phyloP scores from a whole-genome alignment of 2,113 vertebrate species.

The Cebus imitator region DNA sequence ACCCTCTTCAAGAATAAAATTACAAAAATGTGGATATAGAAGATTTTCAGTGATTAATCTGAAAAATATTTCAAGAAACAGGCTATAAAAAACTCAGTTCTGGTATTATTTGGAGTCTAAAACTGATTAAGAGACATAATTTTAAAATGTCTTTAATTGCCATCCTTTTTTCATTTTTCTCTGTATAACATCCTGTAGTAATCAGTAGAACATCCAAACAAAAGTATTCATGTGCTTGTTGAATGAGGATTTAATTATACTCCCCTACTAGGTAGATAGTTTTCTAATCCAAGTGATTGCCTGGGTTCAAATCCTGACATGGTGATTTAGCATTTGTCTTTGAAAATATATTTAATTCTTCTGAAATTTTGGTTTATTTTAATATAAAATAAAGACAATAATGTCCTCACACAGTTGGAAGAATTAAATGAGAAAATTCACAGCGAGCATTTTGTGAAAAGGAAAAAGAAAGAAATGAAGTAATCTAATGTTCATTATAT shows the following conservation, averaged over 20 bases:
- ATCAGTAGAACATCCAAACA: neutral
- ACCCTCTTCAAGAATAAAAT: neutral
- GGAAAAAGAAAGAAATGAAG: neutral
- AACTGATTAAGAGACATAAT: neutral
- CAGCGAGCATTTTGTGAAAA: neutral
- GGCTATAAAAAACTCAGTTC: neutral
- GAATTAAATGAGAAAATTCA: neutral
- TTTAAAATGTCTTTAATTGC: neutral
- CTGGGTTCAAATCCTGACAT: neutral
- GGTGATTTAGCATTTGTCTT: neutral
- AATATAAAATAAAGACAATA: neutral
- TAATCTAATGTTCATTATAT: neutral
- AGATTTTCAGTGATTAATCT: neutral
- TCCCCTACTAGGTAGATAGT: neutral
- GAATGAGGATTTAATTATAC: neutral
- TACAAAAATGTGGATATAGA: neutral
- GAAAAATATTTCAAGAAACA: neutral
- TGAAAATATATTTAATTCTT: neutral
- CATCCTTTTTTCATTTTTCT: constrained; percentile 31
- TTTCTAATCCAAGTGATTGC: neutral
- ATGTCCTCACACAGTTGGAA: neutral
- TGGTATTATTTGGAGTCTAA: neutral
- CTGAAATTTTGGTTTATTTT: neutral
- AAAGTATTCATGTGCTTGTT: neutral
- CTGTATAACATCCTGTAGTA: neutral